Evolutionary conservation across 1,140 invertebrate species (phyloP).

Genomic region (Apis florea): DNA sequence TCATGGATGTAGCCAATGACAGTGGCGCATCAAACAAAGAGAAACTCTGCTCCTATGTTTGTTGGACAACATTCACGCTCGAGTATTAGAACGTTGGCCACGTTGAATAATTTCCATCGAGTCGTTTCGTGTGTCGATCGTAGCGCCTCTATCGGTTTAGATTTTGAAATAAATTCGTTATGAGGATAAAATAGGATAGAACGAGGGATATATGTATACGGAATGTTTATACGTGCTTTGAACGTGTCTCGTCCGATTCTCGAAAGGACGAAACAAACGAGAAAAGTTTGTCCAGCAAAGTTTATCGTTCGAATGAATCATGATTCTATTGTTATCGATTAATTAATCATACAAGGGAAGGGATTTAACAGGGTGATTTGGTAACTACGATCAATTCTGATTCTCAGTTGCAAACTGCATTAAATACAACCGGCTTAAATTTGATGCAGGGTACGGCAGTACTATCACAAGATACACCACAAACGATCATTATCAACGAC

Average conservation of each 20-base stretch:
- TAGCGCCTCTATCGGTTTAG: neutral
- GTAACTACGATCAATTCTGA: slow-evolving; percentile 11
- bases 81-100: slow-evolving; percentile 20
- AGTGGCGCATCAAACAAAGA: slow-evolving; percentile 20
- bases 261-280: neutral
- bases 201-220: too few relatives aligned
- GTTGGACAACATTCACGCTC: neutral
- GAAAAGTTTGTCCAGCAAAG: neutral
- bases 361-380: neutral
- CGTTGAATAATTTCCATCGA: slow-evolving; percentile 46
- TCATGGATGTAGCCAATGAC: neutral
- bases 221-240: too few relatives aligned
- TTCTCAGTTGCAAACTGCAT: slow-evolving; percentile 28
- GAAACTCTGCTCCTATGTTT: slow-evolving; percentile 10
- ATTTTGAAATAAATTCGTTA: too few relatives aligned
- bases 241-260: too few relatives aligned
- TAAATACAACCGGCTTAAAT: slow-evolving; percentile 13
- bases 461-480: slow-evolving; percentile 16
- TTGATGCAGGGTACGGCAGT: slow-evolving; percentile 15
- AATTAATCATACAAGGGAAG: neutral
- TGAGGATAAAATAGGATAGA: too few relatives aligned
- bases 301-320: too few relatives aligned
- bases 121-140: slow-evolving; percentile 21
- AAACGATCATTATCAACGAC: slow-evolving; percentile 47
- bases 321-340: neutral